Conservation (phyloP, 2,888 invertebrate genomes). For the Polia nebulosa region DNA sequence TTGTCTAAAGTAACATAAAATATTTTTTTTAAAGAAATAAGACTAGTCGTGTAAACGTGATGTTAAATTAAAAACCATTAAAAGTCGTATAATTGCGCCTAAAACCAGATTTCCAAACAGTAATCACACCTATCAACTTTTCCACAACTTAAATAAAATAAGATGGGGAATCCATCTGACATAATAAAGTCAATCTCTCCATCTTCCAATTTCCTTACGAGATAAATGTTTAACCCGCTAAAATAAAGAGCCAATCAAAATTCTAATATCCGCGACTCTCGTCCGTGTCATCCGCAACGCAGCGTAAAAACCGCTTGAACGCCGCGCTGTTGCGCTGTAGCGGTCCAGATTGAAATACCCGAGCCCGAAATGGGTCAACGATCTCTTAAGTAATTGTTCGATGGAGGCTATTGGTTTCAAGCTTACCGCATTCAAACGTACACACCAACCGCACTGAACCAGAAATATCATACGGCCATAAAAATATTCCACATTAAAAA, state of each 20-base stretch:
- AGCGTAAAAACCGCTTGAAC: conserved; percentile 68
- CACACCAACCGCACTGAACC: conserved; percentile 24
- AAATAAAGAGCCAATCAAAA: conserved; percentile 72
- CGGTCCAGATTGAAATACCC: conserved; percentile 74
- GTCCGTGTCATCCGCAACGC: conserved; percentile 66
- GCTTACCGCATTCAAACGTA: conserved; percentile 51
- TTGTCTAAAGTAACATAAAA: too few species aligned
- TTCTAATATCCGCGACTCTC: conserved; percentile 73
- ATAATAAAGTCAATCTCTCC: conserved; percentile 31
- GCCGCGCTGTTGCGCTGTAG: conserved; percentile 41
- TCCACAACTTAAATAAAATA: conserved; percentile 20
- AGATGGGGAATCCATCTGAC: too few species aligned
- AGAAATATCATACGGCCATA: conserved; percentile 18
- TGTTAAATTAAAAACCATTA: too few species aligned
- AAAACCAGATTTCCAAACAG: neutral
- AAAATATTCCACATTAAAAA: conserved; percentile 41
- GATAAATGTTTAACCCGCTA: conserved; percentile 61
- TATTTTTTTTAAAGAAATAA: too few species aligned
- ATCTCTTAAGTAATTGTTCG: conserved; percentile 82
- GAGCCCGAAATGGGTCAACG: conserved; percentile 80
- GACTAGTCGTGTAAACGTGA: too few species aligned
- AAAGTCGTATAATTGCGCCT: too few species aligned
- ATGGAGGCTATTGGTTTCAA: conserved; percentile 71
- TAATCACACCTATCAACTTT: neutral
- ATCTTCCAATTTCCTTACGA: conserved; percentile 61